These are phyloP conservation scores for Drosophila putrida DNA, from an alignment of 2,888 invertebrate genomes.

Conservation along the genomic window DNA sequence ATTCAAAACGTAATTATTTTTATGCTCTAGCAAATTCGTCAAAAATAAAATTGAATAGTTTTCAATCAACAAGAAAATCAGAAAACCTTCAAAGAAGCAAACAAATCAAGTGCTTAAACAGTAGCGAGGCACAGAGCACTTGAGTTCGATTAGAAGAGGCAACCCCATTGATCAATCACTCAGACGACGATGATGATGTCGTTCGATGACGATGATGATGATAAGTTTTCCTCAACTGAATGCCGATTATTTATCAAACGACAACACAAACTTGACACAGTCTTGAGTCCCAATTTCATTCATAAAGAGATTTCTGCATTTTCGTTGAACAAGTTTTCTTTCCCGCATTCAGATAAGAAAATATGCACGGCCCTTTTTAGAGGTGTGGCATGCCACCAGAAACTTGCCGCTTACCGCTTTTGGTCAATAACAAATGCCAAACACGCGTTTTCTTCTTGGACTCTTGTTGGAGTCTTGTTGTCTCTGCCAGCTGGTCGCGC, in stretches of 20 bases:
- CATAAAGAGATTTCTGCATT: slow-evolving; percentile 68
- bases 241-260: slow-evolving; percentile 66
- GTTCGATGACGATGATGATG: slow-evolving; percentile 7
- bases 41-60: slow-evolving; percentile 8
- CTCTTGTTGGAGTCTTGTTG: slow-evolving; percentile 29
- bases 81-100: slow-evolving; percentile 7
- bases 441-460: slow-evolving; percentile 48
- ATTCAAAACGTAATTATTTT: slow-evolving; percentile 15
- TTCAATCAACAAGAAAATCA: slow-evolving; percentile 7
- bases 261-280: slow-evolving; percentile 57
- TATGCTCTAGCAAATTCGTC: background rate
- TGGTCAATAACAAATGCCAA: slow-evolving; percentile 72
- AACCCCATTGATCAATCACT: slow-evolving; percentile 23
- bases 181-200: background rate
- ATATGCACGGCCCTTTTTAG: slow-evolving; percentile 41
- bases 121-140: slow-evolving; percentile 26
- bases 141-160: slow-evolving; percentile 15
- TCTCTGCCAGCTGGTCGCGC: slow-evolving; percentile 38
- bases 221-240: slow-evolving; percentile 45
- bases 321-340: slow-evolving; percentile 47
- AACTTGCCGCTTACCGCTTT: slow-evolving; percentile 27
- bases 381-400: slow-evolving; percentile 23
- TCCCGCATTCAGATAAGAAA: slow-evolving; percentile 30
- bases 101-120: slow-evolving; percentile 18
- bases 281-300: slow-evolving; percentile 62